Conservation (phyloP, 2,113 vertebrate species). For the Ophthalmolycus amberensis region DNA sequence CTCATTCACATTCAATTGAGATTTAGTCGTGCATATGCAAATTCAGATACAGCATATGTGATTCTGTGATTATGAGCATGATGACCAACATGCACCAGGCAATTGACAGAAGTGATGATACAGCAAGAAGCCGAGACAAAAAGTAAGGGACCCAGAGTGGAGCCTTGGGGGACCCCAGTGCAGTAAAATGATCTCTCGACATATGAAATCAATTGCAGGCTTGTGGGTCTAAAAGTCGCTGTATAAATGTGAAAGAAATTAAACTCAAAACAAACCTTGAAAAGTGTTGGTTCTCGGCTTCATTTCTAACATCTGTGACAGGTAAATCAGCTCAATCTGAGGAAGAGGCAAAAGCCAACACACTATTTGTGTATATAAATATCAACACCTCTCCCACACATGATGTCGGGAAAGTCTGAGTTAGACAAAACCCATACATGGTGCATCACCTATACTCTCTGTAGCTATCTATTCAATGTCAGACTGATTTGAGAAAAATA, state of each 20-base stretch:
- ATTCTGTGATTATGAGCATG: too few species aligned
- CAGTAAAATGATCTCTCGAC: not conserved
- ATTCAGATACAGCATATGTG: too few species aligned
- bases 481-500: not conserved
- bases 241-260: not conserved
- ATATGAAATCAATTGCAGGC: not conserved
- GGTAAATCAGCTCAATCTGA: not conserved
- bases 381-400: not conserved
- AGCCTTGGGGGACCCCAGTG: not conserved
- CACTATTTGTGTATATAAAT: not conserved
- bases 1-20: too few species aligned
- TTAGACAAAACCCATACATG: not conserved
- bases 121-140: not conserved
- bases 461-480: not conserved
- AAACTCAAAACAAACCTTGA: too few species aligned
- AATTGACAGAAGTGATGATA: not conserved
- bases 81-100: not conserved
- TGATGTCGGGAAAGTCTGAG: not conserved
- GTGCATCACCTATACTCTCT: not conserved
- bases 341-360: not conserved
- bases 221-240: not conserved
- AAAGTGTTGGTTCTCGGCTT: too few species aligned
- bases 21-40: too few species aligned
- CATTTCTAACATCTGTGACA: too few species aligned
- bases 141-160: not conserved